A percentile compares a stretch with the other conserved stretches of the same genome.
phyloP scores from a whole-genome alignment of 2,797 vertebrate species.

The Gorsachius magnificus region DNA sequence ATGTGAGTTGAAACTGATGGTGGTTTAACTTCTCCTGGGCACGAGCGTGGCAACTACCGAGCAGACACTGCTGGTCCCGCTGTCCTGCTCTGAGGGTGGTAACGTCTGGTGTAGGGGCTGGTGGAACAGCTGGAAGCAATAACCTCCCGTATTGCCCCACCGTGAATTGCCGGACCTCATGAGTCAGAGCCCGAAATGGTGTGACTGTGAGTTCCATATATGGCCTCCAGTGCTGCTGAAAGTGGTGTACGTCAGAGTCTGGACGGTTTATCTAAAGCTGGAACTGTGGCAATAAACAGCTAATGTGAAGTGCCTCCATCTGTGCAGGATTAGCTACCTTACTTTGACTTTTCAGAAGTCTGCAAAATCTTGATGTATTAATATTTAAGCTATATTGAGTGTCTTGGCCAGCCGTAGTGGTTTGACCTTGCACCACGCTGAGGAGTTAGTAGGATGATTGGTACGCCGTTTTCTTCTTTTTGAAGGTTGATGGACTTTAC shows the following conservation, averaged over 20 bases:
- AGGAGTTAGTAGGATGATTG: neutral
- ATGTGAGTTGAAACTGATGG: accelerated
- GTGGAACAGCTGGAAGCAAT: constrained; percentile 30
- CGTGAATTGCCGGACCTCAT: neutral
- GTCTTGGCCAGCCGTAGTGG: neutral
- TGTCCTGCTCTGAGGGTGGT: neutral
- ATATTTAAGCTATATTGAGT: neutral
- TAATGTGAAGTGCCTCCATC: neutral
- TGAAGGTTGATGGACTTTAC: constrained; percentile 15
- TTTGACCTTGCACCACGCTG: neutral
- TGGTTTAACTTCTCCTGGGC: neutral
- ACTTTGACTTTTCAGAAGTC: neutral
- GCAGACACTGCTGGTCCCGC: neutral
- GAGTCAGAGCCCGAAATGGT: neutral
- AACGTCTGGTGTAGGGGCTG: neutral
- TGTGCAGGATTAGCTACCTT: neutral
- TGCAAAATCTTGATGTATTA: neutral
- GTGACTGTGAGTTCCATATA: neutral
- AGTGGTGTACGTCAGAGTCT: neutral
- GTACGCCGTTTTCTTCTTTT: neutral
- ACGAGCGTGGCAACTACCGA: neutral
- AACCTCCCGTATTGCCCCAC: neutral
- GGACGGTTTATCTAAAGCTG: neutral
- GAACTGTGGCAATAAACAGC: neutral
- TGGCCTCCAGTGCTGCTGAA: neutral